phyloP scores from a whole-genome alignment of 1,140 invertebrate species.

The Hylyphantes graminicola region DNA sequence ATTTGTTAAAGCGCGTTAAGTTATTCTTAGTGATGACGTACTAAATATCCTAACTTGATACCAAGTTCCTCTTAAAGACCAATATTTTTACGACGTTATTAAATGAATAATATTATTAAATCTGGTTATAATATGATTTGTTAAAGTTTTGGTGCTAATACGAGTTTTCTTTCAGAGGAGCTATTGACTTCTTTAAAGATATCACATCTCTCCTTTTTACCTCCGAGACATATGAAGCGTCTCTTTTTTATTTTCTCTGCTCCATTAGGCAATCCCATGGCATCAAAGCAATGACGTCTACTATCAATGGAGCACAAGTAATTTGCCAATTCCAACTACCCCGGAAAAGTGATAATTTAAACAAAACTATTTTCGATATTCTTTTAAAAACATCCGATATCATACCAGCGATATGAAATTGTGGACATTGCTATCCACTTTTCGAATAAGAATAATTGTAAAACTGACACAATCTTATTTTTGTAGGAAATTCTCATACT shows the following conservation, averaged over 20 bases:
- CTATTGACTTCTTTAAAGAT: background rate
- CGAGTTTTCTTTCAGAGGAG: background rate
- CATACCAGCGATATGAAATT: too few relatives aligned
- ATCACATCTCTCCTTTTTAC: conserved; percentile 27
- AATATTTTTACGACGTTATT: too few relatives aligned
- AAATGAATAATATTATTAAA: too few relatives aligned
- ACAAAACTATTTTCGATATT: too few relatives aligned
- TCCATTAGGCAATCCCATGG: conserved; percentile 67
- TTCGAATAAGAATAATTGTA: too few relatives aligned
- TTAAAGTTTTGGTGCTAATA: background rate
- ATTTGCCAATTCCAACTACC: background rate
- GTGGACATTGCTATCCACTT: too few relatives aligned
- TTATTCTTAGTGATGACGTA: background rate
- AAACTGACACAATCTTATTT: too few relatives aligned
- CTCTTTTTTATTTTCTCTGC: conserved; percentile 68
- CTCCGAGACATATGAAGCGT: conserved; percentile 66
- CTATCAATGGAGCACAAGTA: conserved; percentile 67
- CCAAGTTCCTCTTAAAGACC: too few relatives aligned
- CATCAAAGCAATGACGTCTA: conserved; percentile 64
- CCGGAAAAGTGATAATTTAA: background rate
- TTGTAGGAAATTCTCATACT: too few relatives aligned
- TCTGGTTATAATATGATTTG: too few relatives aligned
- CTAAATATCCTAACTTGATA: background rate
- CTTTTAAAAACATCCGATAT: too few relatives aligned
- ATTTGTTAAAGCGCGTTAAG: too few relatives aligned